A percentile compares a stretch with the other conserved stretches of the same genome.
These are phyloP conservation scores for Hecatera dysodea DNA, from an alignment of 2,888 invertebrate genomes.

Conservation along the genomic window DNA sequence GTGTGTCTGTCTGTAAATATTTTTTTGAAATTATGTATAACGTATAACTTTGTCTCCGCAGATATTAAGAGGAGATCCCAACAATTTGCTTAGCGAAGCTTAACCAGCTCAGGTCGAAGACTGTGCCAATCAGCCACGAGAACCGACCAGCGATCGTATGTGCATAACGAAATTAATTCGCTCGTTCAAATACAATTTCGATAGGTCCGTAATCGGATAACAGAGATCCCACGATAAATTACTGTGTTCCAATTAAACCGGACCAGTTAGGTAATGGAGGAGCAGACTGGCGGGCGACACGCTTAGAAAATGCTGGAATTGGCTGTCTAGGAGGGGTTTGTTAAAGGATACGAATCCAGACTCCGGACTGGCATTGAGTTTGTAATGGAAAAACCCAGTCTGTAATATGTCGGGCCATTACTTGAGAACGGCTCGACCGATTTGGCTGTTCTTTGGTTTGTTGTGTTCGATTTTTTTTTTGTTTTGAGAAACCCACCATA, in stretches of 20 bases:
- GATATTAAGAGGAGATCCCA: neutral
- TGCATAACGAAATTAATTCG: constrained; percentile 77
- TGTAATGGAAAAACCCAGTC: too few species aligned
- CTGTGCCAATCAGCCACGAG: constrained; percentile 16
- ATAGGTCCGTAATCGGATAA: constrained; percentile 81
- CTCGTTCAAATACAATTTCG: constrained; percentile 80
- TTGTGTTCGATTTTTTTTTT: too few species aligned
- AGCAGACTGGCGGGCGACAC: constrained; percentile 35
- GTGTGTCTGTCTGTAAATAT: too few species aligned
- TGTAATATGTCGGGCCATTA: too few species aligned
- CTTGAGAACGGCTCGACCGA: too few species aligned
- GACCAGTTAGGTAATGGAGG: constrained; percentile 63
- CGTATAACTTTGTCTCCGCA: too few species aligned
- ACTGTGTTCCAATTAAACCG: constrained; percentile 80
- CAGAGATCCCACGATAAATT: constrained; percentile 82
- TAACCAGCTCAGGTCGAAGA: constrained; percentile 19
- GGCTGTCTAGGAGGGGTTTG: neutral
- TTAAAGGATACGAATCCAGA: too few species aligned
- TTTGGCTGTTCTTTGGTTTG: too few species aligned
- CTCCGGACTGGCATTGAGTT: too few species aligned
- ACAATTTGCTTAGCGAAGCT: constrained; percentile 7
- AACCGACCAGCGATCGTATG: constrained; percentile 34
- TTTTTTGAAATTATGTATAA: too few species aligned
- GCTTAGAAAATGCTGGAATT: neutral
- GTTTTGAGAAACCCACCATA: too few species aligned